Evolutionary conservation across 2,113 vertebrate genomes (phyloP), one percentile per base, ranked within the genome.

Genomic region (Burhinus bistriatus): DNA sequence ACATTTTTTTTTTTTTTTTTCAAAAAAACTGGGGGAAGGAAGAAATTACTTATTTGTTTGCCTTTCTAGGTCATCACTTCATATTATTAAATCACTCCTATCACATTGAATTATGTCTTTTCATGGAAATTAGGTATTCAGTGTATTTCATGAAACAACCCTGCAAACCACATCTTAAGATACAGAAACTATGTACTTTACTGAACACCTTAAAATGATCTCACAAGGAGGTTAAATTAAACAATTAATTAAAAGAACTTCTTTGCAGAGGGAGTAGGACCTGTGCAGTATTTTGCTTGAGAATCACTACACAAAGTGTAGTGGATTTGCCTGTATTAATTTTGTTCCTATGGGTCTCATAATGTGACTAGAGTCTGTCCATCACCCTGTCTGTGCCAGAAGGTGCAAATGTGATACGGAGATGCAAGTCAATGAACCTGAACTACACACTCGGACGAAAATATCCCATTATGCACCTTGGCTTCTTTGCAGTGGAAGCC

Each of bases 1-100:
- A 45, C 1, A 25, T 12, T 25, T 80, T 21, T 29, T 44, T 44
- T 80, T 21, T 29, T n/a, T n/a, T n/a, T 36, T 14, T 0, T 1
- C 8, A 1, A 8, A 34, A 89, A 90, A 49, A 34, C 0, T 30
- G 4, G 2, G 5, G 3, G 2, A 10, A 73, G 4, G 9, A 26
- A 29, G 9, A 5, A 65, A 58, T 73, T 61, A 32, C 17, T 69
- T 79, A 9, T 71, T 89, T 76, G 11, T 82, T 59, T 83, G 32
- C 34, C 22, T 90, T 89, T 89, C 69, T 71, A 54, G 27, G 14
- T 68, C 11, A 55, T 68, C 18, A 49, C 20, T 91, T 78, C 5
- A 27, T 51, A 38, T 55, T 58, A 12, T 70, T 86, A 38, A 32
- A 76, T 54, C 8, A n/a, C 4, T 16, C 3, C 5, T 34, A 78